A percentile compares a stretch with the other conserved stretches of the same genome.
These are phyloP conservation scores for Ormyrus labotus DNA, from an alignment of 2,888 invertebrate genomes.

Conservation along the genomic window DNA sequence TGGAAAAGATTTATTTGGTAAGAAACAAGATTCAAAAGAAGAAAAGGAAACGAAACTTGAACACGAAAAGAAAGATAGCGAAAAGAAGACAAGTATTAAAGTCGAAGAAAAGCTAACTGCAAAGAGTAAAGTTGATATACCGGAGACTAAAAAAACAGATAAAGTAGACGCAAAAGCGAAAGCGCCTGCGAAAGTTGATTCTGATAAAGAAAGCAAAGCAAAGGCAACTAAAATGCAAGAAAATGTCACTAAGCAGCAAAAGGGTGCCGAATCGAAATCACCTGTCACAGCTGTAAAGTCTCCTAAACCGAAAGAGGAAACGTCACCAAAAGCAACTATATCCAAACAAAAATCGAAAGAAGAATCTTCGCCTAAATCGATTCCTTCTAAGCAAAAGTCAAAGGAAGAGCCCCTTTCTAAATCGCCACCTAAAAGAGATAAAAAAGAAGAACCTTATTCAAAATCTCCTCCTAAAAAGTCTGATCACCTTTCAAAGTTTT, in stretches of 20 bases:
- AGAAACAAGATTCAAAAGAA: constrained; percentile 23
- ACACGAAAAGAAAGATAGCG: constrained; percentile 15
- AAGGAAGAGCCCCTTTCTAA: constrained; percentile 49
- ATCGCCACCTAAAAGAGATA: constrained; percentile 53
- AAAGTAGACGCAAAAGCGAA: constrained; percentile 40
- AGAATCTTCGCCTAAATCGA: constrained; percentile 54
- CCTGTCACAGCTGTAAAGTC: constrained; percentile 14
- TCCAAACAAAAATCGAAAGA: constrained; percentile 67
- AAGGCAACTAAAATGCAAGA: constrained; percentile 66
- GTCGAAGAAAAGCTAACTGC: constrained; percentile 14
- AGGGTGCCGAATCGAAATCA: constrained; percentile 31
- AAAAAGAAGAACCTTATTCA: constrained; percentile 42
- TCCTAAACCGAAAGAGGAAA: constrained; percentile 56
- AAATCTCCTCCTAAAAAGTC: constrained; percentile 46
- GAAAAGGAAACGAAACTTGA: neutral
- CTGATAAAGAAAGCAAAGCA: constrained; percentile 66
- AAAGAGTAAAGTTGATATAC: constrained; percentile 38
- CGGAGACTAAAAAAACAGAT: constrained; percentile 44
- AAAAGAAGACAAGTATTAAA: constrained; percentile 34
- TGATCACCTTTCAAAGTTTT: constrained; percentile 12
- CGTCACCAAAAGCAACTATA: constrained; percentile 51
- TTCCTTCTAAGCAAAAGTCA: constrained; percentile 28
- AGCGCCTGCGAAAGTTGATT: constrained; percentile 61
- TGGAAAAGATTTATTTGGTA: constrained; percentile 16
- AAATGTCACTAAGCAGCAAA: constrained; percentile 51